Evolutionary conservation across 2,888 invertebrate genomes (phyloP).

Genomic region (Tiliacea aurago): DNA sequence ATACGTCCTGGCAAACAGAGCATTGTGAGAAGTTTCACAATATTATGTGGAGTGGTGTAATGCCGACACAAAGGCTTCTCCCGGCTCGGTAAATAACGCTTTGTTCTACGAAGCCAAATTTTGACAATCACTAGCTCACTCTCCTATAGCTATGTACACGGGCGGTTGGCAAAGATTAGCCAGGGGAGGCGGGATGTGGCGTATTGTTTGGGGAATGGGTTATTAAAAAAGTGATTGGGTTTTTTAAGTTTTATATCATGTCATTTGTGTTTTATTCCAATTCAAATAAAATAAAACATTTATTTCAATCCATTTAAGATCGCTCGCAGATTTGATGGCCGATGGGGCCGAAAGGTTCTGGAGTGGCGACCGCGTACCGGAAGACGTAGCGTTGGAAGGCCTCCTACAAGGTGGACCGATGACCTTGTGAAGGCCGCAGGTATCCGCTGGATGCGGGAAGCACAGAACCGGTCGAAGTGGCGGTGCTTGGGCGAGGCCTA

Average conservation of each 20-base stretch:
- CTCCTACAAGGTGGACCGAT: no score
- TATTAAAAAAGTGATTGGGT: constrained; percentile 1
- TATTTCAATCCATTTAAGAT: no score
- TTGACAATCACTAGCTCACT: constrained; percentile 91
- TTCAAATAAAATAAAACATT: no score
- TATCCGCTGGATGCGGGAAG: no score
- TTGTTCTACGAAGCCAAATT: constrained; percentile 91
- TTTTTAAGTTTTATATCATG: background rate
- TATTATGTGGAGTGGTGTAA: constrained; percentile 91
- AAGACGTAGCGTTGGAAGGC: no score
- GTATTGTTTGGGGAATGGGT: background rate
- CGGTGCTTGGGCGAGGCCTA: no score
- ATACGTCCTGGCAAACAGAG: constrained; percentile 84
- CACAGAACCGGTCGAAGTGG: no score
- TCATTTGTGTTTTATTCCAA: no score
- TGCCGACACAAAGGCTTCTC: constrained; percentile 88
- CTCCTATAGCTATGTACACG: constrained; percentile 80
- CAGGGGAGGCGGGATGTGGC: background rate
- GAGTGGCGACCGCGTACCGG: no score
- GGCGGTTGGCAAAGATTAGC: constrained; percentile 78
- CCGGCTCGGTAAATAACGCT: constrained; percentile 90
- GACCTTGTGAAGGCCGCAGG: no score
- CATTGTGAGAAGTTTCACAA: constrained; percentile 90
- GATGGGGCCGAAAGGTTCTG: no score
- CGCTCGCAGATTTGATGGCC: no score